Evolutionary conservation across 2,113 vertebrate species (phyloP).

Genomic region (Emydocephalus ijimae): DNA sequence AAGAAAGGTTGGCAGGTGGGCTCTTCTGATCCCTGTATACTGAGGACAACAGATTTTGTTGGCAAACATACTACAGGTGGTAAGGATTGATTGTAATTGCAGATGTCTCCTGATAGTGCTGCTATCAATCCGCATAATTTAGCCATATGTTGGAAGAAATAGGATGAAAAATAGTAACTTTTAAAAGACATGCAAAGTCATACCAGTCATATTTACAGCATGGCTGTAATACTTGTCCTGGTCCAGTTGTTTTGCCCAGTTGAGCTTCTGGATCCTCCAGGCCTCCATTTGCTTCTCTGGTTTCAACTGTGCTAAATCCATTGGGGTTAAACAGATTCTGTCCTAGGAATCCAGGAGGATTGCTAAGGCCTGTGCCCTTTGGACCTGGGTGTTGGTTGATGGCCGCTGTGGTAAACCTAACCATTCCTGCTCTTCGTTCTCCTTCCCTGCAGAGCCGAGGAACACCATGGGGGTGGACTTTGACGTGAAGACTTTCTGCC

Average conservation of each 20-base stretch:
- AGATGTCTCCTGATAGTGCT: background rate
- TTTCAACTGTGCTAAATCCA: background rate
- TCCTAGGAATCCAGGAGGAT: background rate
- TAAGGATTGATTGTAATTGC: background rate
- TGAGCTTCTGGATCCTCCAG: background rate
- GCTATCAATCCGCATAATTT: background rate
- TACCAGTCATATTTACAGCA: background rate
- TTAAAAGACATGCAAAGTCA: background rate
- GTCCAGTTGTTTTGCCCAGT: background rate
- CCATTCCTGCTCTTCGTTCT: background rate
- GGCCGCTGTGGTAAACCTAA: background rate
- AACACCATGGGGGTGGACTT: slow-evolving; percentile 93
- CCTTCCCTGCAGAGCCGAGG: slow-evolving; percentile 60
- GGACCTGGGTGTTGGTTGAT: background rate
- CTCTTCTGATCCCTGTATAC: background rate
- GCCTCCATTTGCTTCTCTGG: background rate
- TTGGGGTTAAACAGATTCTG: background rate
- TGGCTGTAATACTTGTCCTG: background rate
- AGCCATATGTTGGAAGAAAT: background rate
- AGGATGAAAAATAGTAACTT: background rate
- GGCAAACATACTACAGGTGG: background rate
- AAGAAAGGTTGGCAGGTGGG: background rate
- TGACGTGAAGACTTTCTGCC: slow-evolving; percentile 97
- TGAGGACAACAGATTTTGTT: background rate
- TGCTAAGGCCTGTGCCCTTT: background rate